These are phyloP conservation scores for Taphrorychus bicolor DNA, from an alignment of 2,888 invertebrate species.

Conservation along the genomic window DNA sequence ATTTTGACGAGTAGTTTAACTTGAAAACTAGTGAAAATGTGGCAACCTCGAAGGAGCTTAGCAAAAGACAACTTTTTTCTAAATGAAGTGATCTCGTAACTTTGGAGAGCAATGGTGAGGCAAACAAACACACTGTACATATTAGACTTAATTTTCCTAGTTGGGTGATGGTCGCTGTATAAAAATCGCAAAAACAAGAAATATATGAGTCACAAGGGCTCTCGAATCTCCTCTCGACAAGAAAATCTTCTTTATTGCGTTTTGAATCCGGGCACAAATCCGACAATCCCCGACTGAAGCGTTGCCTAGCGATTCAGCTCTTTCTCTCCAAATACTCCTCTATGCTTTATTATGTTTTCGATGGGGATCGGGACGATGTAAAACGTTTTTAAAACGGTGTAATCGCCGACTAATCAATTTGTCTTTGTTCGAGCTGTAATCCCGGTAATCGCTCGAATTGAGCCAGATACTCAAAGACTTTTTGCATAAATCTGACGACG, in stretches of 20 bases:
- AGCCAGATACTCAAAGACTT: neutral
- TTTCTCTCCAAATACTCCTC: constrained; percentile 41
- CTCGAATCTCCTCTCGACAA: constrained; percentile 60
- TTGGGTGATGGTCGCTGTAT: constrained; percentile 44
- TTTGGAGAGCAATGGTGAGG: no score
- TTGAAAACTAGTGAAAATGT: no score
- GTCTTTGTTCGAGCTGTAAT: neutral
- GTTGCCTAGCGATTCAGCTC: constrained; percentile 52
- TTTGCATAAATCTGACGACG: neutral
- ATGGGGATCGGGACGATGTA: constrained; percentile 55
- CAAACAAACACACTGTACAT: no score
- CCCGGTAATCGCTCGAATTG: neutral
- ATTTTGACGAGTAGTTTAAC: no score
- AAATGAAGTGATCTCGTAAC: no score
- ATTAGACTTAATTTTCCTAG: no score
- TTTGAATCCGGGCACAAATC: constrained; percentile 52
- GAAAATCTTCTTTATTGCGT: constrained; percentile 60
- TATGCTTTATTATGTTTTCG: constrained; percentile 55
- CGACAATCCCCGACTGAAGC: constrained; percentile 47
- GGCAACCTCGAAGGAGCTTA: no score
- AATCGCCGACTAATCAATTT: constrained; percentile 46
- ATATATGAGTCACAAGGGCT: constrained; percentile 57
- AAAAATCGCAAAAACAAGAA: constrained; percentile 31
- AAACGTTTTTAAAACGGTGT: constrained; percentile 40
- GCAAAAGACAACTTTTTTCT: no score